Evolutionary conservation across 2,797 vertebrate species (phyloP), one percentile per base, ranked within the genome.

Genomic region (Gallirallus australis): DNA sequence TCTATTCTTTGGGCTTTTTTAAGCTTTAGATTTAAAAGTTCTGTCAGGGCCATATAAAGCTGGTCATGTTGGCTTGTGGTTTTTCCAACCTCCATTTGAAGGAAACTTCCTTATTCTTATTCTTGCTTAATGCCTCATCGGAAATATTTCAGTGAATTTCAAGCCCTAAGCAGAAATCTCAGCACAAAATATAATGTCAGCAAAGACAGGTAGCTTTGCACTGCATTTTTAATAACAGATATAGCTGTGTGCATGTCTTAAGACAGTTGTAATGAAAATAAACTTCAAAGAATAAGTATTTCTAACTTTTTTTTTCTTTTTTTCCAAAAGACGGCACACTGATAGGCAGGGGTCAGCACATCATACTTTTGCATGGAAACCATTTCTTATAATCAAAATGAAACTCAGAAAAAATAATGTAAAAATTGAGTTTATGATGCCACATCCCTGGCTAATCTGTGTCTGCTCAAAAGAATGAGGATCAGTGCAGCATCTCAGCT

Each of bases 261-360:
- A 76, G 78, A 92, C 27, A 86, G 30, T 72, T 72, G 37, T 72
- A 84, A 82, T 72, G 75, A 89, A 82, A 89, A 82, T 9, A 69
- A 18, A 48, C 84, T 92, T 73, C 70, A 90, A 95, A 90, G 78
- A 72, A 57, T 47, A 64, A 61, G 8, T 52, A 78, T 91, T 91
- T 96, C 18, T 9, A 52, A 53, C 18, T 82, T 2, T 33, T 33
- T 56, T 77, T 77, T 82, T 76, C 37, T 57, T 8, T 80, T 82
- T 77, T 85, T 76, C 73, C 18, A 27, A 23, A 39, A 40, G 11
- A 20, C 31, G 86, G 31, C 19, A 28, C 56, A 24, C 24, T 37
- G 15, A 10, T 25, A 60, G 4, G 4, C 56, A 11, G 20, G 11
- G 11, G 24, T 20, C 19, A 91, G 15, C 15, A 45, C 8, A 31